Conservation (phyloP, 2,797 vertebrate species). For the Enteromius trimaculatus region DNA sequence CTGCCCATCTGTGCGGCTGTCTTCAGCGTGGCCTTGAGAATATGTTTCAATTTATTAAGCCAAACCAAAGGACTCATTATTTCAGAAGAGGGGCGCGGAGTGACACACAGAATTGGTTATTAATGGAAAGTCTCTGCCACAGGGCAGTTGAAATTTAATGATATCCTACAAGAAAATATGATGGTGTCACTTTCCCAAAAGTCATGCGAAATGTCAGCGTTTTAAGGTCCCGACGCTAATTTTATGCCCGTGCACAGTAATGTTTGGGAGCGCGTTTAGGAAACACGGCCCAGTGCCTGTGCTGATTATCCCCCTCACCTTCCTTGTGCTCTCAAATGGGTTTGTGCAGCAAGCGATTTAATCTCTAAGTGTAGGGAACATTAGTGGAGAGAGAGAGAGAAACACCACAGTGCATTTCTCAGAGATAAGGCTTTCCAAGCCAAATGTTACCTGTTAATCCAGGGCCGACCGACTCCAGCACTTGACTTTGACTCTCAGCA, state of each 20-base stretch:
- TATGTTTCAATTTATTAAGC: constrained; percentile 99
- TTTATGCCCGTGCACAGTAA: constrained; percentile 99
- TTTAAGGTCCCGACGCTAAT: constrained; percentile 99
- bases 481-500: constrained; percentile 83
- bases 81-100: constrained; percentile 92
- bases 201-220: constrained; percentile 99
- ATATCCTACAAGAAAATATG: constrained; percentile 99
- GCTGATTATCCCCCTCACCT: constrained; percentile 99
- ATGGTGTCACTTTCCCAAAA: constrained; percentile 99
- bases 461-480: constrained; percentile 77
- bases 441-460: constrained; percentile 89
- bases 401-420: constrained; percentile 92
- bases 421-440: constrained; percentile 85
- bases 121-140: constrained; percentile 99
- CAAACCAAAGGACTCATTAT: constrained; percentile 99
- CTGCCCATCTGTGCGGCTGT: constrained; percentile 97
- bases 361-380: constrained; percentile 99
- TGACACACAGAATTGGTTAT: constrained; percentile 99
- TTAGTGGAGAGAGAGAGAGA: constrained; percentile 83
- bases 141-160: constrained; percentile 99
- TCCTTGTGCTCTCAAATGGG: constrained; percentile 94
- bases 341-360: constrained; percentile 99
- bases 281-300: constrained; percentile 99
- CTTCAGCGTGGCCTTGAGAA: constrained; percentile 98
- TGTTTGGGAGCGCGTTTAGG: constrained; percentile 87